Evolutionary conservation across 2,797 vertebrate genomes (phyloP).

Genomic region (Anguilla anguilla): DNA sequence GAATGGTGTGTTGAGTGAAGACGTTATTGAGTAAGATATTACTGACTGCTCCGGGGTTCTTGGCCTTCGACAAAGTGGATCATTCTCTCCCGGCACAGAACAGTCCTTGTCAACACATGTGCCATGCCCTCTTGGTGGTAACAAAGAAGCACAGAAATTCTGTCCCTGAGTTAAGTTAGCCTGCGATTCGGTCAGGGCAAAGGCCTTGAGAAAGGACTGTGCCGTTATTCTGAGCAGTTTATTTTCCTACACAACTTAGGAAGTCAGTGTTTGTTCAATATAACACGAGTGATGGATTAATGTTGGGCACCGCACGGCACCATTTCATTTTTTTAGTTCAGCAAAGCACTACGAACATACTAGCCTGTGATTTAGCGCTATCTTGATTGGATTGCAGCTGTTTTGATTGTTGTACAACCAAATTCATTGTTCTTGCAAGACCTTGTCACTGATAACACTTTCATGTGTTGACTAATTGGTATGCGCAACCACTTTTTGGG

Average conservation of each 20-base stretch:
- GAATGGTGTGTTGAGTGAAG: background rate
- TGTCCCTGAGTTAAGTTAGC: background rate
- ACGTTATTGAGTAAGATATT: background rate
- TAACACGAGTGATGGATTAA: background rate
- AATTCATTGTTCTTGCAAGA: background rate
- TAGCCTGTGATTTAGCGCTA: background rate
- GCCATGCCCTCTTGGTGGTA: background rate
- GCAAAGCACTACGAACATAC: background rate
- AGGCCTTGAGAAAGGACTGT: background rate
- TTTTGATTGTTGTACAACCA: background rate
- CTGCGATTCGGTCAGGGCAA: background rate
- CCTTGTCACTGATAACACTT: background rate
- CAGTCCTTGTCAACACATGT: background rate
- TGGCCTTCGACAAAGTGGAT: background rate
- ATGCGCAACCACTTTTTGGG: background rate
- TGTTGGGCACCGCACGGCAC: background rate
- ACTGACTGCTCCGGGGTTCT: background rate
- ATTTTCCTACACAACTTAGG: background rate
- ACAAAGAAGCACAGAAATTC: slow-evolving; percentile 2
- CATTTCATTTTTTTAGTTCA: background rate
- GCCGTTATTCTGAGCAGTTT: background rate
- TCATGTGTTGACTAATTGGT: background rate
- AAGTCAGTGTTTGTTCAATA: background rate
- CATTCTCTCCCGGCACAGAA: background rate
- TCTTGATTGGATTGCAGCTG: background rate